A percentile compares a stretch with the other conserved stretches of the same genome.
These are phyloP conservation scores for Calidris pugnax DNA, from an alignment of 2,113 vertebrate genomes.

Conservation along the genomic window DNA sequence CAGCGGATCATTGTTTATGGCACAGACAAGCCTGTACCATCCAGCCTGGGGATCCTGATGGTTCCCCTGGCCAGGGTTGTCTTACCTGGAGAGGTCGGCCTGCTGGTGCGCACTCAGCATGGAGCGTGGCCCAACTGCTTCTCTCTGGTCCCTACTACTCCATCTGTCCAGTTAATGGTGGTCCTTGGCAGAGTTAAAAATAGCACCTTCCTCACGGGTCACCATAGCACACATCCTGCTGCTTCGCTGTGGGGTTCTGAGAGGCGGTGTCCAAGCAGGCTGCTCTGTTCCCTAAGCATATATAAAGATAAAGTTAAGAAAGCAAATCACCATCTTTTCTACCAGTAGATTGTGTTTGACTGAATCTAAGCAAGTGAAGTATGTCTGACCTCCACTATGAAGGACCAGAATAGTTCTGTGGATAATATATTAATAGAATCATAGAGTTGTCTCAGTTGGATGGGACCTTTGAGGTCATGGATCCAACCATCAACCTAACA, in stretches of 20 bases:
- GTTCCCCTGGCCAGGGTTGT: neutral
- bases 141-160: neutral
- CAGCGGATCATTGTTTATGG: neutral
- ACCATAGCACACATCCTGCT: neutral
- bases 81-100: fast-evolving
- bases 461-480: neutral
- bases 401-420: neutral
- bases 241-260: fast-evolving
- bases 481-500: neutral
- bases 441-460: neutral
- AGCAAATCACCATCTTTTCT: neutral
- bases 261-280: fast-evolving
- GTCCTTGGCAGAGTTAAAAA: neutral
- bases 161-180: neutral
- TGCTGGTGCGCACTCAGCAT: fast-evolving
- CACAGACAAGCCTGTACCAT: neutral
- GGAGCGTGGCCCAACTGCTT: fast-evolving
- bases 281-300: neutral
- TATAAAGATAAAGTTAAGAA: neutral
- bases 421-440: neutral
- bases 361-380: neutral
- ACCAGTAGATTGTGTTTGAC: neutral
- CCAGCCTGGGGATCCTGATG: neutral
- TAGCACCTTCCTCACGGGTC: neutral
- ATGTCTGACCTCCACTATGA: neutral